Base-by-base conservation (phyloP, 2,888 invertebrate genomes). In the Steromphala cineraria region DNA sequence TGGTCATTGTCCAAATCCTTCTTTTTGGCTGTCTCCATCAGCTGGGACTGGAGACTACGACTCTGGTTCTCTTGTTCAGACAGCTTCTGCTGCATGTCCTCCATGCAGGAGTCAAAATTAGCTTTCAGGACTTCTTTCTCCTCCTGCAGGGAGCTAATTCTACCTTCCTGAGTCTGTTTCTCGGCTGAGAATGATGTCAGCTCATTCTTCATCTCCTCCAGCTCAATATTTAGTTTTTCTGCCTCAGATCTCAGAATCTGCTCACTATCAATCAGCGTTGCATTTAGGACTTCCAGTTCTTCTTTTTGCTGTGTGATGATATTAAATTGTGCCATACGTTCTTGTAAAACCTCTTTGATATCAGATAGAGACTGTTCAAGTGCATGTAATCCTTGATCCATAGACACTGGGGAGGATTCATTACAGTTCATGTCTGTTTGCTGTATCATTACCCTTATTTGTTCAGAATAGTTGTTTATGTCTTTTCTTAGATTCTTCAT, bases 41-140 rank as follows among this genome's bases (percentile, higher is more conserved):
- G 67, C 55, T 81, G 75, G 40, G 80, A 46, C 71, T 80, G 81
- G 40, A 84, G 75, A 19, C 82, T 76, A 52, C 80, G 78, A 15
- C 80, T 46, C 53, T 80, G 81, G 10, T n/a, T 75, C 17, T 83
- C 83, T 74, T 83, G 82, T 24, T 85, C 82, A 17, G 67, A 36
- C 8, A 79, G 15, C 53, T 77, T 76, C 80, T 83, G 82, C 36
- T 85, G 81, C 83, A 84, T 81, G 24, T 84, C 84, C 56, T 84
- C 85, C 84, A 85, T 82, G 40, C 84, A 83, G 21, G 80, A 71
- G 56, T 86, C 86, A 84, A 84, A 86, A 46, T 85, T 85, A 17
- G 71, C 71, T 31, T 85, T 86, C 74, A 86, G 56, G 55, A 83
- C 67, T n/a, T 86, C 83, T 21, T 83, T 85, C 56, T 87, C 85